Evolutionary conservation across 2,113 vertebrate genomes (phyloP).

Genomic region (Pachyramphus minor): DNA sequence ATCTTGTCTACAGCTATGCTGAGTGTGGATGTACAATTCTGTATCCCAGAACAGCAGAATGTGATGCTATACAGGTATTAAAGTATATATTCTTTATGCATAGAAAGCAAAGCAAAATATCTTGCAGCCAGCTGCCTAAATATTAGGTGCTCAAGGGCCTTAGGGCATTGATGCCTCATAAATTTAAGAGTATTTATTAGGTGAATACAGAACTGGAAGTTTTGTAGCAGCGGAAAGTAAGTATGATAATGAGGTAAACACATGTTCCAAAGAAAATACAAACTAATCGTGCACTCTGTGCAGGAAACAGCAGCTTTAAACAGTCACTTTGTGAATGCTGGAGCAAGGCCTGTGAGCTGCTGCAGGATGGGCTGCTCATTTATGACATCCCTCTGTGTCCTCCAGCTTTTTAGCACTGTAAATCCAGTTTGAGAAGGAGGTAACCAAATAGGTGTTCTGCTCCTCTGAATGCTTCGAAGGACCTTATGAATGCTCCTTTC

Average conservation of each 20-base stretch:
- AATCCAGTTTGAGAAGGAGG: not conserved
- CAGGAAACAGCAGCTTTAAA: constrained; percentile 21
- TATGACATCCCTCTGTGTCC: not conserved
- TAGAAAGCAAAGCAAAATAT: not conserved
- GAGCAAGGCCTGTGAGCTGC: not conserved
- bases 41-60: not conserved
- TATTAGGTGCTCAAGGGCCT: not conserved
- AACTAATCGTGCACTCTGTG: not conserved
- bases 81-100: not conserved
- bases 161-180: not conserved
- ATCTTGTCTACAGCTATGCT: not conserved
- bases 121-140: constrained; percentile 30
- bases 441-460: not conserved
- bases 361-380: not conserved
- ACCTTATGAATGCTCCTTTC: not conserved
- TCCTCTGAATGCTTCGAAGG: not conserved
- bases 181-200: constrained; percentile 39
- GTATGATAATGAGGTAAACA: constrained; percentile 49
- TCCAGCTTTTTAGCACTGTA: not conserved
- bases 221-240: constrained; percentile 6
- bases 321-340: not conserved
- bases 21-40: not conserved
- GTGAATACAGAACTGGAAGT: constrained; percentile 19
- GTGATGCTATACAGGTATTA: not conserved
- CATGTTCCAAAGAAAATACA: constrained; percentile 11